Evolutionary conservation across 2,888 invertebrate genomes (phyloP), one percentile per base, ranked within the genome.

Genomic region (Reticulitermes lucifugus): DNA sequence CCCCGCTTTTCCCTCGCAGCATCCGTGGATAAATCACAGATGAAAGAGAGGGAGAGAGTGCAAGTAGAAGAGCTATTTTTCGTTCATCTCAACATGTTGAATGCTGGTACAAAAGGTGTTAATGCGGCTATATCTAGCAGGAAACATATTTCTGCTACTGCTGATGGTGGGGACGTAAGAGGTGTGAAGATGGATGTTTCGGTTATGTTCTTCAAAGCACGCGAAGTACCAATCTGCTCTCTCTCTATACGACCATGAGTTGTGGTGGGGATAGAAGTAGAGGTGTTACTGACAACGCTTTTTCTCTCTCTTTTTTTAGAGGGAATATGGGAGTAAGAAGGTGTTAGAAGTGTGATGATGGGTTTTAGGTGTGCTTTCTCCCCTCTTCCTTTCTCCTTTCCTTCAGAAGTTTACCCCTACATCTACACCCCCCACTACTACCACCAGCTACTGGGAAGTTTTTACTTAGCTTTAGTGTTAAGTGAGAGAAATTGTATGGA

Each of bases 221-320:
- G 86, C 86, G 80, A 86, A 79, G 59, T 83, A n/a, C 70, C 79
- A 46, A 86, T 86, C 84, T 86, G 73, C n/a, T n/a, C 65, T n/a
- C 65, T n/a, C 65, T 25, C 65, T 65, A 65, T n/a, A 14, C n/a
- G n/a, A n/a, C 65, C n/a, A 12, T 65, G 9, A 25, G 25, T 25
- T 55, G 25, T 73, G 21, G 41, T 29, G 73, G 73, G 73, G 41
- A 41, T 10, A 73, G 65, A 7, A 7, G n/a, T n/a, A 65, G 65
- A 65, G 65, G 65, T 73, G 73, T 73, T 73, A 21, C 41, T 41
- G 41, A 65, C n/a, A 65, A 65, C n/a, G 25, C n/a, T n/a, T 65
- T 65, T 10, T 25, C 65, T 65, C 65, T 22, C 65, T 65, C 25
- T 6, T 14, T 65, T 55, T 18, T 55, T 55, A 55, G 55, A 18